phyloP scores from a whole-genome alignment of 1,140 invertebrate genomes.

The Capitella teleta region DNA sequence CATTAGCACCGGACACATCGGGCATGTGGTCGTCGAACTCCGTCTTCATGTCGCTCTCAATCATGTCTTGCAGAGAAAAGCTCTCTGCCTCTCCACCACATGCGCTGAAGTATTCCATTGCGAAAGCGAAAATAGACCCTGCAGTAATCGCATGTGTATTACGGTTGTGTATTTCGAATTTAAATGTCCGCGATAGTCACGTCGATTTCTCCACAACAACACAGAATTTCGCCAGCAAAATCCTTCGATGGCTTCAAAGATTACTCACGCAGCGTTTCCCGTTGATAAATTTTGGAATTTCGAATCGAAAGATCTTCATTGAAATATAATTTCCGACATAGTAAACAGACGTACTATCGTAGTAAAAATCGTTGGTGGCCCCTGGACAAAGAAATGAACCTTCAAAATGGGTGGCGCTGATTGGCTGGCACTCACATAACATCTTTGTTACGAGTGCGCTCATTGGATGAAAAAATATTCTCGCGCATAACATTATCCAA shows the following conservation, averaged over 20 bases:
- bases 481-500: too few species aligned
- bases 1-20: neutral
- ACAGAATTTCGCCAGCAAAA: neutral
- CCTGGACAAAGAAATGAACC: slow-evolving; percentile 4
- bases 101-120: slow-evolving; percentile 10
- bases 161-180: neutral
- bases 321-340: neutral
- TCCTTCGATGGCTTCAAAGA: neutral
- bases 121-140: neutral
- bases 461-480: too few species aligned
- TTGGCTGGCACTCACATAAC: too few species aligned
- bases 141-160: neutral
- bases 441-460: too few species aligned
- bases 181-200: too few species aligned
- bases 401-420: too few species aligned
- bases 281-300: neutral
- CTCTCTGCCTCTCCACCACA: neutral
- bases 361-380: slow-evolving; percentile 3
- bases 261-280: neutral
- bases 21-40: slow-evolving; percentile 57
- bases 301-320: neutral
- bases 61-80: slow-evolving; percentile 50
- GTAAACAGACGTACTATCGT: neutral
- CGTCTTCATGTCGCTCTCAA: slow-evolving; percentile 68
- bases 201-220: too few species aligned